Percentiles rank a stretch among this genome's conserved stretches.
phyloP scores from a whole-genome alignment of 2,797 vertebrate species.

The Lindbergichthys nudifrons region DNA sequence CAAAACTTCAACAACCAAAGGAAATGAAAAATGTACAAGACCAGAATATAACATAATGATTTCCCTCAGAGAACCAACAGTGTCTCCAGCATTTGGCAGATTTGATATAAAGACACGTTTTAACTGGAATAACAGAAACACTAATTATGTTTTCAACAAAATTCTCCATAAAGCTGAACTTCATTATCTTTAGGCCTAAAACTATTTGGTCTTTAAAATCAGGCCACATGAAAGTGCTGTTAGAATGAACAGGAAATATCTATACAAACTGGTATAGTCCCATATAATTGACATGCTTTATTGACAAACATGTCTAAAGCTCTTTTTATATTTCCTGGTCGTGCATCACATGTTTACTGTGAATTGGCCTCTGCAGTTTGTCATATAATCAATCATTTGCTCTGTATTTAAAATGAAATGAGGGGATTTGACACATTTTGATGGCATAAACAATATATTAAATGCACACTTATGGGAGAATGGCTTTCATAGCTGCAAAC shows the following conservation, averaged over 20 bases:
- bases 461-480: background rate
- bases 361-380: constrained; percentile 26
- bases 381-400: constrained; percentile 44
- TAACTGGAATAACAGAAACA: too few species aligned
- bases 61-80: too few species aligned
- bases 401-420: constrained; percentile 26
- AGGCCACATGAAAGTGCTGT: background rate
- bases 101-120: too few species aligned
- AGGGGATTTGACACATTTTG: constrained; percentile 28
- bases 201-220: background rate
- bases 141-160: too few species aligned
- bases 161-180: too few species aligned
- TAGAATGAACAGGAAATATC: background rate
- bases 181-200: too few species aligned
- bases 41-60: too few species aligned
- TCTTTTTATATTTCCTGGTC: background rate
- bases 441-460: constrained; percentile 3
- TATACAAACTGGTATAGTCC: background rate
- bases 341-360: constrained; percentile 15
- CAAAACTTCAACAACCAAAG: too few species aligned
- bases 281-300: constrained; percentile 1
- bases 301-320: background rate
- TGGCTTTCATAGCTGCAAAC: background rate
- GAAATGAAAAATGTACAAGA: too few species aligned
- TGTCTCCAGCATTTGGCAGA: too few species aligned